Percentiles rank a stretch among this genome's conserved stretches.
Conservation (phyloP, 2,113 vertebrate species). For the Anser cygnoides region DNA sequence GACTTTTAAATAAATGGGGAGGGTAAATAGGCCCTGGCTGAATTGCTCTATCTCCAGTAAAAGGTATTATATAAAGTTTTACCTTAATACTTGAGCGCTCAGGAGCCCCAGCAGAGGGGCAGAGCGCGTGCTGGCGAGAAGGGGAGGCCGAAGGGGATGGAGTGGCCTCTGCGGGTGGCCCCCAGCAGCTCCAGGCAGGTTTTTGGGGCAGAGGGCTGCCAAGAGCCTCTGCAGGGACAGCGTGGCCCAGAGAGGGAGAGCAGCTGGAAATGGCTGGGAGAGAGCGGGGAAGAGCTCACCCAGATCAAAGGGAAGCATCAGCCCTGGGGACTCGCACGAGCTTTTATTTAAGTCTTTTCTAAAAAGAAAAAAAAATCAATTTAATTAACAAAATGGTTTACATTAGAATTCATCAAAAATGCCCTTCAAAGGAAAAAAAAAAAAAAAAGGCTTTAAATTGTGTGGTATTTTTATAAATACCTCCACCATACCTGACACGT, state of each 20-base stretch:
- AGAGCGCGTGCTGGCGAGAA: neutral
- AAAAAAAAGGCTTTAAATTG: neutral
- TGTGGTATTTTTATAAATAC: neutral
- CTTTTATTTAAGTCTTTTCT: constrained; percentile 22
- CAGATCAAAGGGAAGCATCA: neutral
- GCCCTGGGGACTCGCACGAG: neutral
- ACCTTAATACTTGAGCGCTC: constrained; percentile 40
- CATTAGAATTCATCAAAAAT: constrained; percentile 47
- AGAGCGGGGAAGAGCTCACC: neutral
- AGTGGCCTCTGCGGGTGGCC: too few species aligned
- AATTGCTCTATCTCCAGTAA: constrained; percentile 59
- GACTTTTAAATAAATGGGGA: constrained; percentile 65
- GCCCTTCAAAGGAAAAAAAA: neutral
- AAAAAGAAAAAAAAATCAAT: constrained; percentile 51
- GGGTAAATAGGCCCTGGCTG: constrained; percentile 59
- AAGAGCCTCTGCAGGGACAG: neutral
- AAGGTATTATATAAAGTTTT: constrained; percentile 68
- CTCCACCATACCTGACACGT: accelerated
- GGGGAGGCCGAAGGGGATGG: too few species aligned
- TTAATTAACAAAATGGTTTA: constrained; percentile 60
- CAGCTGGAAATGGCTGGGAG: neutral
- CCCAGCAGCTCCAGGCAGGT: neutral
- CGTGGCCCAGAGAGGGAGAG: neutral
- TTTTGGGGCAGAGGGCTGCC: neutral
- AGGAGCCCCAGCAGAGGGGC: neutral